phyloP scores from a whole-genome alignment of 2,888 invertebrate species.

The Hartigia nigra region DNA sequence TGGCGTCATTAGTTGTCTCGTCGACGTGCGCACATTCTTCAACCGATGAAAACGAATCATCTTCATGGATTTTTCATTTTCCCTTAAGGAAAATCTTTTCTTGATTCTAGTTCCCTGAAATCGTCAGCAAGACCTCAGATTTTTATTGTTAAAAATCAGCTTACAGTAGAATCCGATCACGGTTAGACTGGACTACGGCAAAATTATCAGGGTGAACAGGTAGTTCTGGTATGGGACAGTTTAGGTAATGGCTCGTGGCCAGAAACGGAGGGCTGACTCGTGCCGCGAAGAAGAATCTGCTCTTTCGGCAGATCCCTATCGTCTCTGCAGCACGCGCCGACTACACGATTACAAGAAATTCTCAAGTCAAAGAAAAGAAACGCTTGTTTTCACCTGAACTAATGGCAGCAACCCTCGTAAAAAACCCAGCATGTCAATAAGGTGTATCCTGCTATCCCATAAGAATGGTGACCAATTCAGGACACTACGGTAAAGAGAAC shows the following conservation, averaged over 20 bases:
- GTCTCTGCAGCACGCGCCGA: constrained; percentile 41
- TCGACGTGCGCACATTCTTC: constrained; percentile 56
- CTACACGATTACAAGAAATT: constrained; percentile 40
- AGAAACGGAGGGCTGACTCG: not conserved
- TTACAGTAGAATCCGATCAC: not conserved
- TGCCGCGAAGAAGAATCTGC: not conserved
- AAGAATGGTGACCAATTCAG: not conserved
- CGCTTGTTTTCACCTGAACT: constrained; percentile 31
- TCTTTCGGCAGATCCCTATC: not conserved
- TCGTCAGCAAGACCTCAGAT: not conserved
- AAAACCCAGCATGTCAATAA: constrained; percentile 35
- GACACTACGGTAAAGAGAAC: not conserved
- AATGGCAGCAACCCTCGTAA: constrained; percentile 30
- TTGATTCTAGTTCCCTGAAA: not conserved
- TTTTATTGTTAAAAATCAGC: not conserved
- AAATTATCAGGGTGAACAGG: not conserved
- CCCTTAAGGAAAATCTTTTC: not conserved
- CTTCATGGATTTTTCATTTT: not conserved
- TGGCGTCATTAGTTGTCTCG: constrained; percentile 62
- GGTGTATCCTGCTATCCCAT: not conserved
- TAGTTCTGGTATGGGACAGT: not conserved
- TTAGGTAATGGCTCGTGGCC: not conserved
- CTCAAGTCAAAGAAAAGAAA: constrained; percentile 38
- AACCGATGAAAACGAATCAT: constrained; percentile 39
- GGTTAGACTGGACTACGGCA: not conserved